Base-by-base conservation (phyloP, 2,888 invertebrate genomes). In the Lathronympha strigana region DNA sequence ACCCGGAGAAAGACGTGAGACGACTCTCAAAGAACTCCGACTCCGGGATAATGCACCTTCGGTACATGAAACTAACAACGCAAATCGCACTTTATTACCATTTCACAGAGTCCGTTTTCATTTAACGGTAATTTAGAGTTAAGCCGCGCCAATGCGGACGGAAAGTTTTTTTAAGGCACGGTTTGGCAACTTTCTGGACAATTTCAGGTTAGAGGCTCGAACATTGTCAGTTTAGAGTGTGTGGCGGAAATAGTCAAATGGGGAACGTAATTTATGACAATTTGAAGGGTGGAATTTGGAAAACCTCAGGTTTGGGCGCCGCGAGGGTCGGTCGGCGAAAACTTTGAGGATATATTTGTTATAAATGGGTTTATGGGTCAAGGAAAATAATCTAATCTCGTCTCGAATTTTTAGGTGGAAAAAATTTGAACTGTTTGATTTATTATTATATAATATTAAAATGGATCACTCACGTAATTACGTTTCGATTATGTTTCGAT, bases 171-270 rank as follows among this genome's bases (percentile, higher is more conserved):
- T 75, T 77, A 81, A 82, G 79, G 77, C 77, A 72, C 69, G 80
- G 78, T 78, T 83, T 80, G 76, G 50, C 69, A 70, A 71, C 68
- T 70, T 71, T 70, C 69, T 67, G 68, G 67, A 67, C 54, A 69
- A 73, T 74, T 76, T 74, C 63, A 68, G 68, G 71, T 69, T 71
- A 68, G 77, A 75, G 74, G 69, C 71, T 76, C 74, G 76, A 77
- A 80, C 77, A 81, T 84, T 83, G 84, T 83, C 80, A 80, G 78
- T 79, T 79, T 74, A 77, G 81, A 86, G 83, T 82, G 78, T 84
- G 81, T 79, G 80, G 77, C 75, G 77, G 79, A 80, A 81, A 81
- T 80, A 81, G 81, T 78, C 74, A 76, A 79, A 77, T 77, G 73
- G 77, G 72, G 72, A 72, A 70, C 73, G 73, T 76, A 83, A 84